These are phyloP conservation scores for Polypterus bichir DNA, from an alignment of 2,113 vertebrate genomes.

Conservation along the genomic window DNA sequence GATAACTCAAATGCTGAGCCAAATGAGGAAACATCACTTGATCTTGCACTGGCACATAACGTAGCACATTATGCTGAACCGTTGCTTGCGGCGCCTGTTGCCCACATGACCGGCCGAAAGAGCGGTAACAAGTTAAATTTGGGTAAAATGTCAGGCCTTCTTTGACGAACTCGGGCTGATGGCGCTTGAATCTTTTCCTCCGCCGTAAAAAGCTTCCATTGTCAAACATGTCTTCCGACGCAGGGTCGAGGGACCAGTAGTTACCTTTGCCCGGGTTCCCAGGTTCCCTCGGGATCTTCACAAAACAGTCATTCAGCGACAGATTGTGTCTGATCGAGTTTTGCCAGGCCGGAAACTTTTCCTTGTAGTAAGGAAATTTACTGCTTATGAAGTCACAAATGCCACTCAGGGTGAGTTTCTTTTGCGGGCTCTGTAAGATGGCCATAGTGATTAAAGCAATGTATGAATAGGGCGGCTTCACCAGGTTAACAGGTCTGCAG, in stretches of 20 bases:
- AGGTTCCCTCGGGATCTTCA: slow-evolving; percentile 86
- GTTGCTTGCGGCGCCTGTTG: slow-evolving; percentile 29
- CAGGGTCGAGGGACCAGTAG: slow-evolving; percentile 85
- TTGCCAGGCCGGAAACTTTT: slow-evolving; percentile 83
- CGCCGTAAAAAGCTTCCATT: slow-evolving; percentile 78
- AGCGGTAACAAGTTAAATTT: slow-evolving; percentile 34
- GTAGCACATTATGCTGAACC: slow-evolving; percentile 29
- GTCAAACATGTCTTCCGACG: slow-evolving; percentile 82
- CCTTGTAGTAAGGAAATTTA: slow-evolving; percentile 74
- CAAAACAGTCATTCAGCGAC: slow-evolving; percentile 91
- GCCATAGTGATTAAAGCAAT: slow-evolving; percentile 89
- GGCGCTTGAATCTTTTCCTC: slow-evolving; percentile 79
- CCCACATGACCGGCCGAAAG: slow-evolving; percentile 43
- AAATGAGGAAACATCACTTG: slow-evolving; percentile 27
- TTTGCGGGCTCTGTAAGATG: slow-evolving; percentile 71
- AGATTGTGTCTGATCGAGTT: slow-evolving; percentile 93
- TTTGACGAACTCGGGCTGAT: slow-evolving; percentile 37
- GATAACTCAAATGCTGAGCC: slow-evolving; percentile 25
- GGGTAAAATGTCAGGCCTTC: slow-evolving; percentile 48
- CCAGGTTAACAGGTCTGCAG: slow-evolving; percentile 22
- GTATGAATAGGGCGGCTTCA: slow-evolving; percentile 80
- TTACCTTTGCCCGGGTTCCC: slow-evolving; percentile 90
- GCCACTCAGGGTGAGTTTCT: slow-evolving; percentile 72
- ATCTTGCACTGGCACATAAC: slow-evolving; percentile 41
- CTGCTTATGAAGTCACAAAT: slow-evolving; percentile 85